Evolutionary conservation across 2,113 vertebrate genomes (phyloP).

Genomic region (Heloderma charlesbogerti): DNA sequence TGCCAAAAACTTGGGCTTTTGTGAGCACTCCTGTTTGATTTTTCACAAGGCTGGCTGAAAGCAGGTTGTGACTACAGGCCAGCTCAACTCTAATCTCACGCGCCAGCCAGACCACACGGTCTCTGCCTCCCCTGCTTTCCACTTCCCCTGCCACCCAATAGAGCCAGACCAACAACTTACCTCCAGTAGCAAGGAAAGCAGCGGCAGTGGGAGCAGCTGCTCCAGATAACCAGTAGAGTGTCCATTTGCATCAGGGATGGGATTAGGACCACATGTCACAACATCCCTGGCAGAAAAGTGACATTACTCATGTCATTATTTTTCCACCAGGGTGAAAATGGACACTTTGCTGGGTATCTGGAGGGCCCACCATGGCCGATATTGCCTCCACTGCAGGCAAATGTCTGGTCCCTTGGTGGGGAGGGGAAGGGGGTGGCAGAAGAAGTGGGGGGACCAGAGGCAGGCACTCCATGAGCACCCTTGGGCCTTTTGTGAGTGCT

Average conservation of each 20-base stretch:
- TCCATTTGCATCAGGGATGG: neutral
- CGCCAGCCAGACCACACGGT: neutral
- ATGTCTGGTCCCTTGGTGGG: neutral
- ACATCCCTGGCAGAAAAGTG: neutral
- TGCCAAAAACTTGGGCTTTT: neutral
- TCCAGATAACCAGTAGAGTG: neutral
- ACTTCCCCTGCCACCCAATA: neutral
- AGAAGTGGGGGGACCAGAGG: neutral
- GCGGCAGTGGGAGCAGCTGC: neutral
- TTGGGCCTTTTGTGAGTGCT: neutral
- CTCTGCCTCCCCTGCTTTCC: neutral
- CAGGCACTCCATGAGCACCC: neutral
- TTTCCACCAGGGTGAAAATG: neutral
- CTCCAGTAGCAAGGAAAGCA: neutral
- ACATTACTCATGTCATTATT: neutral
- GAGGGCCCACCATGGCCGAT: neutral
- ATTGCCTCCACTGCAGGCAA: neutral
- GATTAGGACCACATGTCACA: neutral
- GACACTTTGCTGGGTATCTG: neutral
- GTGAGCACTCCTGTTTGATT: neutral
- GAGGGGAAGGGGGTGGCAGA: neutral
- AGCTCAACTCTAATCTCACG: neutral
- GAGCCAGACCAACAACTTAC: neutral
- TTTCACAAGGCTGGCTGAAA: neutral
- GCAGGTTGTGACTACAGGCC: neutral